Base-by-base conservation (phyloP, 1,140 invertebrate genomes). In the Antheraea pernyi region DNA sequence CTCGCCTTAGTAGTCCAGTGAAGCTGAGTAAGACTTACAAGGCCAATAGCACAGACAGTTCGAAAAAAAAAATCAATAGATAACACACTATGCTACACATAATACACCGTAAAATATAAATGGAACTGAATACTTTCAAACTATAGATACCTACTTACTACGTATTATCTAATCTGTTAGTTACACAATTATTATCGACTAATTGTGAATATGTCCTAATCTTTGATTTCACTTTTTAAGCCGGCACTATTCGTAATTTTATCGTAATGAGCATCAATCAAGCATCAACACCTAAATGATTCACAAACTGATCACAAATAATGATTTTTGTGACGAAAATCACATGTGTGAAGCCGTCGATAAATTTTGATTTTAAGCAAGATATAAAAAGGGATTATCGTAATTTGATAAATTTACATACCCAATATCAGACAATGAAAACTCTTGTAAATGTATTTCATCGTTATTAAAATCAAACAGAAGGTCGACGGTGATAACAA, bases 391-490 rank as follows among this genome's bases (percentile, higher is more conserved):
- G 16, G 3, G 9, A 30, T 16, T 36, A 16, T 30, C 11, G 13
- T 61, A 61, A 30, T 16, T 9, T 1, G 11, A 61, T 9, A 30
- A 61, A 61, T 61, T 22, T 36, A 42, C 87, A 75, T 73, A 93
- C 92, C 91, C 92, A 74, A 91, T 77, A 64, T 91, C 81, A 48
- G 78, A 81, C 13, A 93, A 73, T n/a, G 78, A 81, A 73, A 92
- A 91, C 65, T 89, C 79, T 74, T 93, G 92, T 2, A 92, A 79
- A 48, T 93, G 92, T 13, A 92, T 76, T 74, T 93, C 92, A 62
- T 92, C 89, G 60, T 91, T 93, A 70, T 91, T 92, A 80, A 92
- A 92, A 71, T 93, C 93, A 16, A 93, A 77, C 19, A 92, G 77
- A 5, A 93, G 46, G 61, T 93, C 91, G 6, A 87, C 75, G 3